Conservation (phyloP, 1,140 invertebrate species). For the Berghia stephanieae region DNA sequence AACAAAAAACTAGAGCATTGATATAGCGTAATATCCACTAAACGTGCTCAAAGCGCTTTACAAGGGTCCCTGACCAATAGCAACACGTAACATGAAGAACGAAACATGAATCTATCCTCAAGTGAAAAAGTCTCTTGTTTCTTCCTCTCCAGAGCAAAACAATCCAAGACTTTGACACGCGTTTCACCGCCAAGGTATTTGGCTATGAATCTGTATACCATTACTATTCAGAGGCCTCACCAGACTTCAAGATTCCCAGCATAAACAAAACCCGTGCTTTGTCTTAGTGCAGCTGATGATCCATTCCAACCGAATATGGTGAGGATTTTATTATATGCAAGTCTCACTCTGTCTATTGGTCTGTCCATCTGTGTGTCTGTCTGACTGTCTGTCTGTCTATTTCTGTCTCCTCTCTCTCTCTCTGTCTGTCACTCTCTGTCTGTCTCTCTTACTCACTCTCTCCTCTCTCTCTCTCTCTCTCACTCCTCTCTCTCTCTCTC, state of each 20-base stretch:
- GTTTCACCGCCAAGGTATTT: slow-evolving; percentile 84
- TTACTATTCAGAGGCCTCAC: slow-evolving; percentile 80
- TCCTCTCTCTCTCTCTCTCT: background rate
- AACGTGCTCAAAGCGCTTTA: too few relatives aligned
- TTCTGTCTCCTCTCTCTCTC: too few relatives aligned
- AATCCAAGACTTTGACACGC: slow-evolving; percentile 83
- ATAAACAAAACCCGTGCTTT: slow-evolving; percentile 78
- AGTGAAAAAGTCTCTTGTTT: background rate
- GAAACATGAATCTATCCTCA: too few relatives aligned
- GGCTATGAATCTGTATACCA: slow-evolving; percentile 81
- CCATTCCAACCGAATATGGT: slow-evolving; percentile 75
- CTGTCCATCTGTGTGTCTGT: too few relatives aligned
- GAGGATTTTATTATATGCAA: background rate
- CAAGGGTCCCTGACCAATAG: too few relatives aligned
- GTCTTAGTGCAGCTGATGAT: slow-evolving; percentile 84
- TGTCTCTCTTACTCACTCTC: background rate
- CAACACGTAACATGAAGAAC: too few relatives aligned
- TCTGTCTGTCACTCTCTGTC: slow-evolving; percentile 13
- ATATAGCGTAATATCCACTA: too few relatives aligned
- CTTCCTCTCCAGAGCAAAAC: slow-evolving; percentile 73
- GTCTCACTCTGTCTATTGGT: background rate
- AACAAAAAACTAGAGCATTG: too few relatives aligned
- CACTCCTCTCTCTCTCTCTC: slow-evolving; percentile 4
- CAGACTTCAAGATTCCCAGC: slow-evolving; percentile 76
- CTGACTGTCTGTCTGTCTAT: too few relatives aligned